A percentile compares a stretch with the other conserved stretches of the same genome.
Conservation (phyloP, 2,888 invertebrate species). For the Torymus texanus region DNA sequence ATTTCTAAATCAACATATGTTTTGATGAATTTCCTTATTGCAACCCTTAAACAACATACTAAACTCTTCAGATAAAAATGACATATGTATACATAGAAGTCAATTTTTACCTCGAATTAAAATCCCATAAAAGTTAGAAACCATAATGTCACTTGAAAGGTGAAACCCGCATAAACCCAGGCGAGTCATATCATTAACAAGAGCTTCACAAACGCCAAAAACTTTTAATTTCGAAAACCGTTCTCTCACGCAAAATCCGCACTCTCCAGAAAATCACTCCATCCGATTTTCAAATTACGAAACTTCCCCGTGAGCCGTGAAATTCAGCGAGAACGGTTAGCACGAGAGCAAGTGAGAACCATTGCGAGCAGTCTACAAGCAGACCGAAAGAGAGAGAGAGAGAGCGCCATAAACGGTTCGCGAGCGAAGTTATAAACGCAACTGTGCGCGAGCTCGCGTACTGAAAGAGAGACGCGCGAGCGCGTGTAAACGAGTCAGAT, state of each 20-base stretch:
- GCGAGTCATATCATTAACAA: no score
- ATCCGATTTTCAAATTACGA: conserved; percentile 24
- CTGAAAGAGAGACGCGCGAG: conserved; percentile 2
- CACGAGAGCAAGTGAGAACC: not conserved
- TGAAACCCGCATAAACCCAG: no score
- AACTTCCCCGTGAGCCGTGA: conserved; percentile 5
- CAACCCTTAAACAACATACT: no score
- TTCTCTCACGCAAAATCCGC: not conserved
- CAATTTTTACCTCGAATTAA: no score
- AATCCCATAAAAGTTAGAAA: no score
- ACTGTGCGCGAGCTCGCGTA: not conserved
- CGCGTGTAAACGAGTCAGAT: conserved; percentile 46
- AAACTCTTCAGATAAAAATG: no score
- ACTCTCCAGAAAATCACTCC: not conserved
- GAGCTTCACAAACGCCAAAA: no score
- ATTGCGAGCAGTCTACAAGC: not conserved
- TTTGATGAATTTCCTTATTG: no score
- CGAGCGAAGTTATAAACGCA: conserved; percentile 49
- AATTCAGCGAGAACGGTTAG: conserved; percentile 3
- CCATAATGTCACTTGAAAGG: no score
- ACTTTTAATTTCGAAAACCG: no score
- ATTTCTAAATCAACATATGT: no score
- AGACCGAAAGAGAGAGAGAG: conserved; percentile 28
- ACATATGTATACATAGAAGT: no score
- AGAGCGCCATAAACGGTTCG: conserved; percentile 35